Base-by-base conservation (phyloP, 2,113 vertebrate genomes). In the Amblyopsis rosae region DNA sequence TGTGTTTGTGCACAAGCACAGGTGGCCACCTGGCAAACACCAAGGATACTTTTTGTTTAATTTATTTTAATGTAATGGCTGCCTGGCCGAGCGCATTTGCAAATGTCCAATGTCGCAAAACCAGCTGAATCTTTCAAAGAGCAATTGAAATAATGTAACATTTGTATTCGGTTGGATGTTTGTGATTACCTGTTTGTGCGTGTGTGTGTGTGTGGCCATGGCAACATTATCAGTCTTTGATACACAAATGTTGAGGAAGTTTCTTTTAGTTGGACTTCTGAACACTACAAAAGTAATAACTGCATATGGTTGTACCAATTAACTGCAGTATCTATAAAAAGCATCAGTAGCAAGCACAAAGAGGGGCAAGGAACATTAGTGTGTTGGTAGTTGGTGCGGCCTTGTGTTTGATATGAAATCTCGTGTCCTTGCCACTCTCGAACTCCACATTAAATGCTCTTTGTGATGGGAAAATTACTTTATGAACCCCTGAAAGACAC, bases 391-490 rank as follows among this genome's bases (percentile, higher is more conserved):
- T 73, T 72, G 85, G 50, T 73, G 62, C 35, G 50, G 75, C 90
- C 89, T 91, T 91, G 86, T 80, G 63, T 86, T 87, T 86, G 76
- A 88, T 88, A 86, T 90, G 77, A 90, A 87, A 87, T 87, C 81
- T 72, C 58, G 68, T 70, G 78, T 78, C 89, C 90, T 92, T 89
- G 90, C 80, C 68, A 86, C 81, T 48, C 59, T 75, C 83, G 75
- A 79, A 85, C 83, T 88, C 72, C 79, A 74, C 83, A 86, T 88
- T 88, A 89, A 91, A 90, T 87, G 89, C 84, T 89, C 86, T 90
- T 91, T 89, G 87, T 90, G 82, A 85, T 50, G 6, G 79, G 83
- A 72, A 92, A 91, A 89, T 90, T 89, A 87, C 90, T 91, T 92
- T 87, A 84, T 88, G 84, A 87, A 90, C 81, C 77, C 73, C 72